These are phyloP conservation scores for Serripes groenlandicus DNA, from an alignment of 2,888 invertebrate species.

Conservation along the genomic window DNA sequence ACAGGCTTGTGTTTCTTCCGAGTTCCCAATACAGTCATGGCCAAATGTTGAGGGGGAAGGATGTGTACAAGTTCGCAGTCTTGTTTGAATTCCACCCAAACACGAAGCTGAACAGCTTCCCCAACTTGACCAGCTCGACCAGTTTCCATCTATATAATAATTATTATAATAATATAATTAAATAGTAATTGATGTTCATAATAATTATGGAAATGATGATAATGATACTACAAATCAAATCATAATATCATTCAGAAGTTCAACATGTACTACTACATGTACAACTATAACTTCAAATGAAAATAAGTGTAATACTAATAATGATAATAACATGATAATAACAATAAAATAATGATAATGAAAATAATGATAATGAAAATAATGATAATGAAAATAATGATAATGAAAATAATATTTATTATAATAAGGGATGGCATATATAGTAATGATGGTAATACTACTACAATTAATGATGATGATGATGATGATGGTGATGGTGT, in stretches of 20 bases:
- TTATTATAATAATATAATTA: background rate
- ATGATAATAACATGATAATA: no score
- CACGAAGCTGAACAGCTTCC: conserved; percentile 38
- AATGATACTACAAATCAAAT: background rate
- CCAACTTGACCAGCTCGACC: conserved; percentile 45
- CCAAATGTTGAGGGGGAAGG: conserved; percentile 42
- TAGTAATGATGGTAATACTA: no score
- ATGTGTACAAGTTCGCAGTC: conserved; percentile 41
- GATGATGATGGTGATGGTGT: no score
- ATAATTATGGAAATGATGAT: background rate
- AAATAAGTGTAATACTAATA: background rate
- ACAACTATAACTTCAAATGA: background rate
- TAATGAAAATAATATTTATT: no score
- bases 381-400: no score
- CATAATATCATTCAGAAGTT: background rate
- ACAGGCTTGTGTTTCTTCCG: conserved; percentile 13
- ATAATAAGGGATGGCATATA: no score
- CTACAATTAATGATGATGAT: no score
- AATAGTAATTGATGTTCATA: background rate
- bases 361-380: no score
- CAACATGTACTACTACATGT: background rate
- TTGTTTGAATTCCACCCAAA: conserved; percentile 18
- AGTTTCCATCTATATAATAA: conserved; percentile 32
- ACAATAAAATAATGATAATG: no score
- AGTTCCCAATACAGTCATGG: conserved; percentile 32